Percentiles rank a stretch among this genome's conserved stretches.
Conservation (phyloP, 2,888 invertebrate species). For the Apomyelois bistriatella region DNA sequence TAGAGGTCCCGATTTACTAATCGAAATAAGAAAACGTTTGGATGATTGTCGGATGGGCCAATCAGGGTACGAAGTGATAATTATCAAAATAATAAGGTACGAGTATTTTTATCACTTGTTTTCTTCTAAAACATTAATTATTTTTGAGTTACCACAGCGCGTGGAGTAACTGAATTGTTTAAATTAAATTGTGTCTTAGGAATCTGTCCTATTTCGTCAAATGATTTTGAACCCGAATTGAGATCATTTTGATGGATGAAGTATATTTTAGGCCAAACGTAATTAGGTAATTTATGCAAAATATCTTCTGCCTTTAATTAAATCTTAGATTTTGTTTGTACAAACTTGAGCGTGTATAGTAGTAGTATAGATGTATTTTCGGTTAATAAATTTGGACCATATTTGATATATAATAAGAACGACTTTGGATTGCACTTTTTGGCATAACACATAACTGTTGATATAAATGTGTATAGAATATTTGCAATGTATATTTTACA, state of each 20-base stretch:
- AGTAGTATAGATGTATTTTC: neutral
- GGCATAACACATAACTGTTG: slow-evolving; percentile 72
- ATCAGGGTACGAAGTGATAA: neutral
- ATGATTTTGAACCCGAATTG: neutral
- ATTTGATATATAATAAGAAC: slow-evolving; percentile 24
- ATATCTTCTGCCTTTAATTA: neutral
- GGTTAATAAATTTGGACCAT: slow-evolving; percentile 22
- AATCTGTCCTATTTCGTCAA: neutral
- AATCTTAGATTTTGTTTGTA: neutral
- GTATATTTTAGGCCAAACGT: neutral
- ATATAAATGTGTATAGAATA: slow-evolving; percentile 67
- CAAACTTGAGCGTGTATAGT: slow-evolving; percentile 3
- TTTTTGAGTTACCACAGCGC: too few relatives aligned
- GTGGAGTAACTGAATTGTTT: too few relatives aligned
- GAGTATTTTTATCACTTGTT: neutral
- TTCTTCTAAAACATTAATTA: too few relatives aligned
- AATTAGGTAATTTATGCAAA: neutral
- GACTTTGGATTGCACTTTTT: slow-evolving; percentile 66
- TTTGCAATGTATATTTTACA: slow-evolving; percentile 58
- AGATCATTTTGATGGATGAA: neutral
- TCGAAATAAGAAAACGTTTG: neutral
- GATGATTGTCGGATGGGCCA: neutral
- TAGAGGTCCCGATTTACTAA: slow-evolving; percentile 11
- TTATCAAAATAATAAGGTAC: neutral
- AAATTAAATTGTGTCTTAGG: neutral